Conservation (phyloP, 2,797 vertebrate genomes). For the Podarcis siculus region DNA sequence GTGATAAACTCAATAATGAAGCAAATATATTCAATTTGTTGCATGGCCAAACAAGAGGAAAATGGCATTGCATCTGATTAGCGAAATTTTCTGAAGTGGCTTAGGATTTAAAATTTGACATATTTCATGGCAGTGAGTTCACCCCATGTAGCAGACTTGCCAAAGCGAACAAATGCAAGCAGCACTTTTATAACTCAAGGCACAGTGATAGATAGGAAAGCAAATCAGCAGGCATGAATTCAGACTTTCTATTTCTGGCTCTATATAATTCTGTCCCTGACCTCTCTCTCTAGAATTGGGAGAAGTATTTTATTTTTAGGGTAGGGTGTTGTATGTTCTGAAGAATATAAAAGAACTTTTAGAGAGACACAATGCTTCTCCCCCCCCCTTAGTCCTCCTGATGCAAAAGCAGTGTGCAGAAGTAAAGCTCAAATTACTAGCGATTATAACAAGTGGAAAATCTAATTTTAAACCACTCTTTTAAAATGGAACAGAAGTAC, state of each 20-base stretch:
- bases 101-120: conserved; percentile 49
- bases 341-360: background rate
- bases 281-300: conserved; percentile 39
- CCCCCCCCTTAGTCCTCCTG: background rate
- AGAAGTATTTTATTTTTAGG: conserved; percentile 47
- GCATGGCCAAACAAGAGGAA: conserved; percentile 45
- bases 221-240: background rate
- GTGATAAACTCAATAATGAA: background rate
- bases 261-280: conserved; percentile 34
- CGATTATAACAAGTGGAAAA: conserved; percentile 24
- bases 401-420: background rate
- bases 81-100: conserved; percentile 53
- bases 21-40: conserved; percentile 55
- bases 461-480: conserved; percentile 36
- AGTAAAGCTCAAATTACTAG: conserved; percentile 30
- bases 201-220: background rate
- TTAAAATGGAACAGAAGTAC: conserved; percentile 58
- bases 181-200: conserved; percentile 6
- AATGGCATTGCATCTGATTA: conserved; percentile 37
- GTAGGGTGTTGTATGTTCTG: background rate
- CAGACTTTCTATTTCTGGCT: conserved; percentile 28
- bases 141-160: background rate
- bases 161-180: conserved; percentile 11
- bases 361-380: conserved; percentile 20
- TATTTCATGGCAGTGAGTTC: conserved; percentile 41